phyloP scores from a whole-genome alignment of 2,888 invertebrate species.

The Plemyria rubiginata region DNA sequence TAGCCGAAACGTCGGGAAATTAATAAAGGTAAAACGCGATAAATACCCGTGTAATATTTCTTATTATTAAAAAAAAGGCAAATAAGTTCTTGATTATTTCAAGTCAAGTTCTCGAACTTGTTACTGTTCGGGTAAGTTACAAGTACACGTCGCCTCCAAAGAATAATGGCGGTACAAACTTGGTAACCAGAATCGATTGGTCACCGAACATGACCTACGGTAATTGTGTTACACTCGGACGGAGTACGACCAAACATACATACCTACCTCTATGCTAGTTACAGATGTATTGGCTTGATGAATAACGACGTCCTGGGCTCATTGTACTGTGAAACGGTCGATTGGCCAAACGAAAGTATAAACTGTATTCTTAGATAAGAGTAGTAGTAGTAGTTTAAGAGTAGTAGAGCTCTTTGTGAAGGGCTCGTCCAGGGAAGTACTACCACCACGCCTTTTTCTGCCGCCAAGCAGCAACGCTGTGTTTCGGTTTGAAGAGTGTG shows the following conservation, averaged over 20 bases:
- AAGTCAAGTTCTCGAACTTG: not conserved
- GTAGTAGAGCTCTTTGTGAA: too few species aligned
- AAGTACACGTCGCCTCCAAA: not conserved
- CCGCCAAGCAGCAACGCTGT: too few species aligned
- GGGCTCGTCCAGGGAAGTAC: too few species aligned
- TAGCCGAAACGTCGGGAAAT: too few species aligned
- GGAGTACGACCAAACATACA: not conserved
- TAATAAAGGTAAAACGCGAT: too few species aligned
- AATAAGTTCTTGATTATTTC: too few species aligned
- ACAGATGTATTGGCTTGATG: constrained; percentile 4
- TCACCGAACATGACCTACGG: constrained; percentile 2
- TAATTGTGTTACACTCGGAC: constrained; percentile 14
- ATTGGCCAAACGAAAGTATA: constrained; percentile 1
- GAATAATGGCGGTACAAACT: not conserved
- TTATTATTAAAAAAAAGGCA: too few species aligned
- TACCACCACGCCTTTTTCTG: too few species aligned
- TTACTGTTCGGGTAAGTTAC: not conserved
- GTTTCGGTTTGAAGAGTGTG: too few species aligned
- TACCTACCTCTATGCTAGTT: not conserved
- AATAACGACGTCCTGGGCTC: constrained; percentile 3
- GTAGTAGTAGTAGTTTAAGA: too few species aligned
- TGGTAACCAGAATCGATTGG: constrained; percentile 6
- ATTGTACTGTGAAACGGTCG: not conserved
- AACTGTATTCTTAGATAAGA: too few species aligned
- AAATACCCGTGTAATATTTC: too few species aligned